A percentile compares a stretch with the other conserved stretches of the same genome.
These are phyloP conservation scores for Syrista parreyssii DNA, from an alignment of 2,888 invertebrate species.

Conservation along the genomic window DNA sequence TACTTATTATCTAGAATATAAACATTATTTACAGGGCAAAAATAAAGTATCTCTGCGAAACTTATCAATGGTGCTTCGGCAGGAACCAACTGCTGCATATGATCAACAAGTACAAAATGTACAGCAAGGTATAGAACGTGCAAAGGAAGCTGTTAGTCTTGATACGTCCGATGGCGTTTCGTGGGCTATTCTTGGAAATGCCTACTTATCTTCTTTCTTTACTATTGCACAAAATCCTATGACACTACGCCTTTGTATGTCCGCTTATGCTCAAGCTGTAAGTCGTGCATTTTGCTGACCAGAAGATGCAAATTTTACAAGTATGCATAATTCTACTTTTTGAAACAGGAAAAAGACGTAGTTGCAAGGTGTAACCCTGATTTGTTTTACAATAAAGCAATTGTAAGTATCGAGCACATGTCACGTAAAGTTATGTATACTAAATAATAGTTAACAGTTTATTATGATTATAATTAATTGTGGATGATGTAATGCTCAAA, in stretches of 20 bases:
- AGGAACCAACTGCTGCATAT: conserved; percentile 69
- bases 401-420: conserved; percentile 71
- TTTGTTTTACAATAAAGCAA: conserved; percentile 85
- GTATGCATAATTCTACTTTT: conserved; percentile 17
- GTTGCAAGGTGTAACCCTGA: conserved; percentile 80
- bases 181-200: conserved; percentile 88
- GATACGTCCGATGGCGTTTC: conserved; percentile 84
- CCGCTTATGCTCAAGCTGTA: conserved; percentile 85
- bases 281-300: conserved; percentile 49
- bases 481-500: neutral
- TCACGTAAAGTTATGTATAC: neutral
- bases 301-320: neutral
- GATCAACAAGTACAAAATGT: conserved; percentile 73
- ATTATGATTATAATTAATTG: conserved; percentile 14
- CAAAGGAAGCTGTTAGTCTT: conserved; percentile 84
- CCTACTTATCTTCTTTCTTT: conserved; percentile 85
- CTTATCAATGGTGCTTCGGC: conserved; percentile 83
- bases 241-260: conserved; percentile 78
- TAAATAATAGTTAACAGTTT: neutral
- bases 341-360: conserved; percentile 75
- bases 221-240: conserved; percentile 78
- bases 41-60: conserved; percentile 83
- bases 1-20: conserved; percentile 17
- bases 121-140: conserved; percentile 79
- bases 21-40: conserved; percentile 69